phyloP scores from a whole-genome alignment of 1,140 invertebrate species.

The Brachionus rubens region DNA sequence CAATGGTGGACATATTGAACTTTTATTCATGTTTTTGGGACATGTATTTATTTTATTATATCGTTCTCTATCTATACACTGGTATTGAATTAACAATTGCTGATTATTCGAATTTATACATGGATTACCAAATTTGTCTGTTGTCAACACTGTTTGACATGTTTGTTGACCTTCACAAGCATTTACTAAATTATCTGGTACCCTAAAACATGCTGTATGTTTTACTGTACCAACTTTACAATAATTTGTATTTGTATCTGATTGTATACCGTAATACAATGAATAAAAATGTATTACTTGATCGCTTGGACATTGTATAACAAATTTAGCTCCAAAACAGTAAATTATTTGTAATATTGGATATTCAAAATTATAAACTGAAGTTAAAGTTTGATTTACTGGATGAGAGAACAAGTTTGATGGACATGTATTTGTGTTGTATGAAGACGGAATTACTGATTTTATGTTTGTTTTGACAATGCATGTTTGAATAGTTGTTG shows the following conservation, averaged over 20 bases:
- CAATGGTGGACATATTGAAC: slow-evolving; percentile 3
- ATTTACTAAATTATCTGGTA: not conserved
- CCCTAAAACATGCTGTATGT: slow-evolving; percentile 3
- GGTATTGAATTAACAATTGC: slow-evolving; percentile 33
- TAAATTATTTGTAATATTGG: not conserved
- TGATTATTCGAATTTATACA: slow-evolving; percentile 18
- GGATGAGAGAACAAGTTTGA: not conserved
- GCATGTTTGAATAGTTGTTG: slow-evolving; percentile 32
- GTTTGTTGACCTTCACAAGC: not conserved
- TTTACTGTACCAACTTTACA: not conserved
- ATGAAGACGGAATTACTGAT: slow-evolving; percentile 13
- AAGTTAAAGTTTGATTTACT: not conserved
- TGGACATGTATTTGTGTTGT: slow-evolving; percentile 29
- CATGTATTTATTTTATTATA: not conserved
- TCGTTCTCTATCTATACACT: slow-evolving; percentile 12
- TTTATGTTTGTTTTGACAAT: not conserved
- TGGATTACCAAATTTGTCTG: not conserved
- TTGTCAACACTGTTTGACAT: not conserved
- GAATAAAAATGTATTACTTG: slow-evolving; percentile 16
- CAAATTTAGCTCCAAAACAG: not conserved
- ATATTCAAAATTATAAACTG: not conserved
- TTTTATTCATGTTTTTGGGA: not conserved
- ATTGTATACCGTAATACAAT: slow-evolving; percentile 20
- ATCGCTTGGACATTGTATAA: not conserved
- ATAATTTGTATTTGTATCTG: slow-evolving; percentile 20